Evolutionary conservation across 1,140 invertebrate species (phyloP), one percentile per base, ranked within the genome.

Genomic region (Brachionus rubens): DNA sequence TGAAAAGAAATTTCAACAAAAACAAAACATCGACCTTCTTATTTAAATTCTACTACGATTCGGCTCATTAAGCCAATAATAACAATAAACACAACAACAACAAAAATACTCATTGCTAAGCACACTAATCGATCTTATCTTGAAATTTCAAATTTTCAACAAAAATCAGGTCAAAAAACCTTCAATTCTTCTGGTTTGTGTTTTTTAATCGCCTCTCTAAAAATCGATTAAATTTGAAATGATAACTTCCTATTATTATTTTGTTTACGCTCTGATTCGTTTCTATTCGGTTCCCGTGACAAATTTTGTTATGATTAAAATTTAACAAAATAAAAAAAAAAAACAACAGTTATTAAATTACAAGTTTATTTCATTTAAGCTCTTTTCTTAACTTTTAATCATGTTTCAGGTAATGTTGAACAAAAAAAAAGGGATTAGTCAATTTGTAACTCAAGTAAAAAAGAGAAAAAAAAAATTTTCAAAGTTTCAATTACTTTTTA

Each of bases 21-120:
- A 48, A 0, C 12, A 48, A 6, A n/a, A 48, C 1, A n/a, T 16
- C n/a, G 19, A 48, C 19, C n/a, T 48, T 6, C 19, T 3, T 16
- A 6, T n/a, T 12, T 6, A 48, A 48, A 48, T 16, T 59, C 33
- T n/a, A 59, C 28, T 36, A 30, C 54, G 54, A 59, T 59, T 59
- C 54, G 54, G 54, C 54, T 59, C 54, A 59, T 59, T 59, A 59
- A 59, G 54, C 54, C 54, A 59, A 59, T 59, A 59, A 59, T 59
- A 59, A 59, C 54, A 59, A 59, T 59, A 59, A 59, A 59, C 54
- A 59, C 19, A 59, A 59, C 28, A 28, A 28, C 26, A 33, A 59
- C 28, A 59, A 59, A 36, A 36, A 36, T 5, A 36, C 33, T 36
- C 9, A 36, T 36, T 36, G 33, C 33, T 59, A 33, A 59, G 54